phyloP scores from a whole-genome alignment of 2,888 invertebrate species.

The Allacma fusca region DNA sequence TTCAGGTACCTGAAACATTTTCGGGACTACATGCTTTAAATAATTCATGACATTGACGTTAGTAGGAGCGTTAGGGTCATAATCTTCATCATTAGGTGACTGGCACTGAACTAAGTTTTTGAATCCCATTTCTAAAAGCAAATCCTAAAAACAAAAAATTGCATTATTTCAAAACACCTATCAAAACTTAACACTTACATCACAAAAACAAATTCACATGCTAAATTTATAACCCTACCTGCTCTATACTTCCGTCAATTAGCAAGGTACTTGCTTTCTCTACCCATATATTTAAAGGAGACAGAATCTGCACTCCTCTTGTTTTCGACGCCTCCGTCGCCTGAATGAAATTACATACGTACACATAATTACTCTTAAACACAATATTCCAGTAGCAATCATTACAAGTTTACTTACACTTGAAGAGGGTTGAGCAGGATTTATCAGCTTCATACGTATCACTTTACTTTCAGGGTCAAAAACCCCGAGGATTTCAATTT shows the following conservation, averaged over 20 bases:
- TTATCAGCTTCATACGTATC: constrained; percentile 81
- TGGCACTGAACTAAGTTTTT: constrained; percentile 75
- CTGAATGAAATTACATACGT: neutral
- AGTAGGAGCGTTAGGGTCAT: constrained; percentile 65
- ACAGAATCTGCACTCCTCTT: constrained; percentile 82
- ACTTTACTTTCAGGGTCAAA: constrained; percentile 77
- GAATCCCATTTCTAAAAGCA: constrained; percentile 80
- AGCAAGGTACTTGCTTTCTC: constrained; percentile 78
- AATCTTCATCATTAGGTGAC: constrained; percentile 65
- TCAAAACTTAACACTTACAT: neutral
- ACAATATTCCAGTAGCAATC: too few relatives aligned
- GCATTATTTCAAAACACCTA: constrained; percentile 13
- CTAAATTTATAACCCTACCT: constrained; percentile 66
- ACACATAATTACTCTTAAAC: too few relatives aligned
- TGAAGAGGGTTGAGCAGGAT: constrained; percentile 68
- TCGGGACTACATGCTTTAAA: constrained; percentile 81
- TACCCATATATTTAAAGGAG: constrained; percentile 81
- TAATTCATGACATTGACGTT: constrained; percentile 88
- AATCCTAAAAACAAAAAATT: constrained; percentile 37
- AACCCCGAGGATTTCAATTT: constrained; percentile 86
- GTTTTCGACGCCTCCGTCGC: constrained; percentile 67
- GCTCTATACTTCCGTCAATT: constrained; percentile 85
- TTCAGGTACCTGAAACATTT: constrained; percentile 78
- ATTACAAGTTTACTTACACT: constrained; percentile 7
- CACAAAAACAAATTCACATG: constrained; percentile 12